phyloP scores from a whole-genome alignment of 2,797 vertebrate genomes.

The Philypnodon macrostomus region DNA sequence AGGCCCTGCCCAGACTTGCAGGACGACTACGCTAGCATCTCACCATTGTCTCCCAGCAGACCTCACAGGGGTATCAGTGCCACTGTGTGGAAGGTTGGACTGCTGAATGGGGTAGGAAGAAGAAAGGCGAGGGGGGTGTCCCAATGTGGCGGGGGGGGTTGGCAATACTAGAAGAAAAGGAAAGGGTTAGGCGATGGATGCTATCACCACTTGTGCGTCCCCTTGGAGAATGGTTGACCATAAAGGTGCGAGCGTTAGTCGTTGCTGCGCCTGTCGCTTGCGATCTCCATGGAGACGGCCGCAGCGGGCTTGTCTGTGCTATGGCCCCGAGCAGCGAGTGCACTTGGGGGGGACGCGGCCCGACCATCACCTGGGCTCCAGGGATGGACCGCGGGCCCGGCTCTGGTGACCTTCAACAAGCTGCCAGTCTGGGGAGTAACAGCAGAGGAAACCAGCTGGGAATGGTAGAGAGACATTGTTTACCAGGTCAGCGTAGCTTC shows the following conservation, averaged over 20 bases:
- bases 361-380: constrained; percentile 70
- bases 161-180: constrained; percentile 55
- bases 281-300: constrained; percentile 73
- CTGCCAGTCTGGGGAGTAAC: constrained; percentile 71
- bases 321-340: constrained; percentile 62
- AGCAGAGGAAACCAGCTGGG: constrained; percentile 49
- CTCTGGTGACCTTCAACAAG: constrained; percentile 74
- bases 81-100: constrained; percentile 76
- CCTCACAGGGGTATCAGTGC: constrained; percentile 78
- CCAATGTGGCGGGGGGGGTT: constrained; percentile 70
- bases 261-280: constrained; percentile 75
- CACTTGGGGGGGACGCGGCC: constrained; percentile 67
- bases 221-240: constrained; percentile 84
- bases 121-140: constrained; percentile 32
- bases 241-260: constrained; percentile 83
- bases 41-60: constrained; percentile 81
- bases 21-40: constrained; percentile 78
- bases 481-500: constrained; percentile 47
- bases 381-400: constrained; percentile 58
- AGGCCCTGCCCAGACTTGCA: constrained; percentile 78
- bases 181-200: constrained; percentile 36
- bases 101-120: constrained; percentile 45
- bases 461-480: constrained; percentile 59
- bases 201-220: constrained; percentile 76
- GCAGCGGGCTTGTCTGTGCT: constrained; percentile 66